A percentile compares a stretch with the other conserved stretches of the same genome.
These are phyloP conservation scores for Drosophila rufa DNA, from an alignment of 1,140 invertebrate genomes.

Conservation along the genomic window DNA sequence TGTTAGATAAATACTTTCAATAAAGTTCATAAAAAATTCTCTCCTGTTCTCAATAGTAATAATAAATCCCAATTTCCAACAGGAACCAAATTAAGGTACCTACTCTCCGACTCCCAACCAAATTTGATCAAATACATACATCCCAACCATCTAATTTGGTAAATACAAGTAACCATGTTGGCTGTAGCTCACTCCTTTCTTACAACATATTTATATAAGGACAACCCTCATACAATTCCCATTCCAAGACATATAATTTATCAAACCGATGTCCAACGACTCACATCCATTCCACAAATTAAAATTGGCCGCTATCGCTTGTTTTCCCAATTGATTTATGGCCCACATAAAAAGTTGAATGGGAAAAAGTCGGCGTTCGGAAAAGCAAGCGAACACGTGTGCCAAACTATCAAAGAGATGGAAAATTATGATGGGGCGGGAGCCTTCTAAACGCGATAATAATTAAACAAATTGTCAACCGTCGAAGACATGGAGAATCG, in stretches of 20 bases:
- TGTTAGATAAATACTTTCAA: too few relatives aligned
- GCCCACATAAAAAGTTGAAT: conserved; percentile 43
- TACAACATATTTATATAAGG: background rate
- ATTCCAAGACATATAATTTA: conserved; percentile 19
- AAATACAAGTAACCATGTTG: too few relatives aligned
- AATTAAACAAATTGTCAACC: conserved; percentile 65
- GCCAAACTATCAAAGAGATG: conserved; percentile 29
- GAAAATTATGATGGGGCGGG: conserved; percentile 22
- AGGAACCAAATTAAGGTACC: too few relatives aligned
- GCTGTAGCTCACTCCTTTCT: background rate
- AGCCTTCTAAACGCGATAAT: conserved; percentile 40
- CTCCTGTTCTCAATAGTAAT: background rate
- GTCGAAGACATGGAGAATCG: conserved; percentile 32
- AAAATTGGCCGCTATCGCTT: conserved; percentile 35
- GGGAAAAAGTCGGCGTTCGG: conserved; percentile 13
- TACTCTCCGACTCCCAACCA: background rate
- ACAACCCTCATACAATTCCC: background rate
- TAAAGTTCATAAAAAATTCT: too few relatives aligned
- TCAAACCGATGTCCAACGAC: conserved; percentile 7
- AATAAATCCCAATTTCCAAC: background rate
- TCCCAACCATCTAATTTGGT: background rate
- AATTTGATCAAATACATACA: background rate
- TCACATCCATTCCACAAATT: conserved; percentile 36
- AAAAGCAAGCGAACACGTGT: conserved; percentile 46
- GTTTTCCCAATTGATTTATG: conserved; percentile 68